Conservation (phyloP, 2,888 invertebrate species). For the Melipona bicolor region DNA sequence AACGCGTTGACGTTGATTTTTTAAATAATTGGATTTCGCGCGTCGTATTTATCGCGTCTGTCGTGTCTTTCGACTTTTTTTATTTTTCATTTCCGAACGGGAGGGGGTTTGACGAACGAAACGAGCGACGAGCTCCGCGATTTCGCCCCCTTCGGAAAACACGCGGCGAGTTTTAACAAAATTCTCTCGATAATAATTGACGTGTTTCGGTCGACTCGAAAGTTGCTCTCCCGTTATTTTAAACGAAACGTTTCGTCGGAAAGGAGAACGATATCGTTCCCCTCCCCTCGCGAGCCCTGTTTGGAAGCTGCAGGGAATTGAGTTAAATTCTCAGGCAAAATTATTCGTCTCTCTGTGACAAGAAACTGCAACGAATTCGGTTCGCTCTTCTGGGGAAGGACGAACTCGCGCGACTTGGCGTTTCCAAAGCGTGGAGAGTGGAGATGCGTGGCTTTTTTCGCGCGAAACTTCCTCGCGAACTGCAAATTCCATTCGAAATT, state of each 20-base stretch:
- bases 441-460: background rate
- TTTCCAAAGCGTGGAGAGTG: background rate
- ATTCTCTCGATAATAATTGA: background rate
- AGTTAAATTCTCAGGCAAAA: constrained; percentile 35
- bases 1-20: background rate
- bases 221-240: background rate
- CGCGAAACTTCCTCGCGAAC: background rate
- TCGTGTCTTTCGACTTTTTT: no score
- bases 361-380: constrained; percentile 40
- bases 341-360: constrained; percentile 38
- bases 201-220: background rate
- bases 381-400: constrained; percentile 7
- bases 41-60: no score
- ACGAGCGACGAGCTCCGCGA: no score
- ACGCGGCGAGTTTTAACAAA: background rate
- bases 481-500: background rate
- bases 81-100: no score
- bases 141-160: no score
- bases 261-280: background rate
- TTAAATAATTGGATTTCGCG: background rate
- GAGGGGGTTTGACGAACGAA: no score
- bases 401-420: constrained; percentile 10
- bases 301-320: constrained; percentile 8
- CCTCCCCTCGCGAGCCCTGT: background rate
- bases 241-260: background rate